A percentile compares a stretch with the other conserved stretches of the same genome.
Conservation (phyloP, 1,140 invertebrate genomes). For the Neodiprion fabricii region DNA sequence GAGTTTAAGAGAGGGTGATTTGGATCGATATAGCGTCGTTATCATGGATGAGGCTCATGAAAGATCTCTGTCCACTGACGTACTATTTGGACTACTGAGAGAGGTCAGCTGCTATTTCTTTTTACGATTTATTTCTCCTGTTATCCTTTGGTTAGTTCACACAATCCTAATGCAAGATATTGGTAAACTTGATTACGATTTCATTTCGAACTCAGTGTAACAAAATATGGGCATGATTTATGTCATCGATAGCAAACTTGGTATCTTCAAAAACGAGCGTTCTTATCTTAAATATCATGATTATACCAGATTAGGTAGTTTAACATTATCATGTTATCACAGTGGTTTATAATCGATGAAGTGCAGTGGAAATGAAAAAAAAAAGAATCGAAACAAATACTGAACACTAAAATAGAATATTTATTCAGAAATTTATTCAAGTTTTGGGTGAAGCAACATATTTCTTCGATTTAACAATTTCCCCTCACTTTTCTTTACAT, state of each 20-base stretch:
- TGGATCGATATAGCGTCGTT: constrained; percentile 95
- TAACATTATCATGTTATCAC: no score
- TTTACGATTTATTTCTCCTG: not conserved
- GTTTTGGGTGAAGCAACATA: no score
- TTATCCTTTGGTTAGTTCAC: no score
- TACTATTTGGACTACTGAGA: constrained; percentile 94
- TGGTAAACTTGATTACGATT: no score
- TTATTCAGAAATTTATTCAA: not conserved
- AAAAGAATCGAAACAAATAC: not conserved
- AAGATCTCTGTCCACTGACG: constrained; percentile 96
- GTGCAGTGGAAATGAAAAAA: not conserved
- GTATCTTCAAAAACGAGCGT: not conserved
- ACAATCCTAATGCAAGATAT: no score
- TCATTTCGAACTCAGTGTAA: no score
- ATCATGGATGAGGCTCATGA: constrained; percentile 99
- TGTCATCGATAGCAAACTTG: not conserved
- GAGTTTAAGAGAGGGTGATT: constrained; percentile 91
- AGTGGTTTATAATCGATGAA: no score
- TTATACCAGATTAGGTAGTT: no score
- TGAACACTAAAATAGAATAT: constrained; percentile 11
- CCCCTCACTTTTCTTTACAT: no score
- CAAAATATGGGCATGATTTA: no score
- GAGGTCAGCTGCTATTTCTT: constrained; percentile 71
- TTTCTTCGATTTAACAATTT: not conserved
- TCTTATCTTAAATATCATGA: not conserved